Evolutionary conservation across 1,140 invertebrate genomes (phyloP), one percentile per base, ranked within the genome.

Genomic region (Bombyx mandarina): DNA sequence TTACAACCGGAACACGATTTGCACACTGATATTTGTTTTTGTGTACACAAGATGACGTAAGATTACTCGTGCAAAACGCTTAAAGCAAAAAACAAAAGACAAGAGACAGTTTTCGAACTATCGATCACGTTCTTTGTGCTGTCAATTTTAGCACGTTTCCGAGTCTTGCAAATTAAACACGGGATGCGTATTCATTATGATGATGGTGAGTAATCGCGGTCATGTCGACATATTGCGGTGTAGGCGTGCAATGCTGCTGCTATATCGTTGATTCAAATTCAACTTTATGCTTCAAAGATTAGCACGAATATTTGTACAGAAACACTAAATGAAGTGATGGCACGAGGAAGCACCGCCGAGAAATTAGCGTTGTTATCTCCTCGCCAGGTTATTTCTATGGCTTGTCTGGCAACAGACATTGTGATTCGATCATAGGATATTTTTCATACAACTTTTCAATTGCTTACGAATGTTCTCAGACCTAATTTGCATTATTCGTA

Each of bases 361-460:
- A 57, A 51, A 44, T 47, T 47, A 42, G 58, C 47, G 57, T 66
- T 47, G 62, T 70, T 67, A 65, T 62, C 61, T 53, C 8, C 48
- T 54, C 45, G 55, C 51, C 58, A 51, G 60, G 66, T 67, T 66
- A 61, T 75, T 69, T 79, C 70, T 81, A 71, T 77, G 68, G 69
- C 71, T 68, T 70, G 71, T 73, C 71, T 73, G 66, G 69, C 73
- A 81, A 71, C 73, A 68, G 55, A 70, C 73, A 79, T 82, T 72
- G 71, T 51, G 66, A 54, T 61, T 64, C 69, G 66, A 75, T 71
- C 73, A 69, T 70, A 74, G 57, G 54, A 48, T 65, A 77, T 79
- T 77, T 79, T 58, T 66, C 64, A 73, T 73, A 73, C 75, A 78
- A 82, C 61, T 75, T 84, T 82, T 82, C 79, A 82, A 82, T 82